phyloP scores from a whole-genome alignment of 1,140 invertebrate species.

The Papilio glaucus region DNA sequence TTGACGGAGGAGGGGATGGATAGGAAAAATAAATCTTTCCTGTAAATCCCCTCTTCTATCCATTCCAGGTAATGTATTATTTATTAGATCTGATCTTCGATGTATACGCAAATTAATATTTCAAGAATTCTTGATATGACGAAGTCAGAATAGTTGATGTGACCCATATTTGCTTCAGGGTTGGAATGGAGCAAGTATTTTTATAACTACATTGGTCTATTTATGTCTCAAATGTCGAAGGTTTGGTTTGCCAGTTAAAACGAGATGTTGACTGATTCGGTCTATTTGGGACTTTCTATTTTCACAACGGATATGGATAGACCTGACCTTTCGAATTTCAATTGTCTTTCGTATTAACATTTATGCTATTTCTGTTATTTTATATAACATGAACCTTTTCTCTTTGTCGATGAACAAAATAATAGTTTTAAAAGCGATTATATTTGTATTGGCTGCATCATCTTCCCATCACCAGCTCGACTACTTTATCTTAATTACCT shows the following conservation, averaged over 20 bases:
- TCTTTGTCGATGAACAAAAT: too few relatives aligned
- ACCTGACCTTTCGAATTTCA: not conserved
- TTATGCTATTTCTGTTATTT: not conserved
- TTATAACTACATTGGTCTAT: conserved; percentile 4
- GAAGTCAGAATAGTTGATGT: not conserved
- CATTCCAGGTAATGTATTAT: too few relatives aligned
- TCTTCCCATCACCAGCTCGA: too few relatives aligned
- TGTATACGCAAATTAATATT: too few relatives aligned
- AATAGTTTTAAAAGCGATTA: too few relatives aligned
- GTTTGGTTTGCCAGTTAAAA: not conserved
- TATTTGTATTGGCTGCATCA: too few relatives aligned
- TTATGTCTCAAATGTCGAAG: not conserved
- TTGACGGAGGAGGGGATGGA: too few relatives aligned
- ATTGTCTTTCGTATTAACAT: not conserved
- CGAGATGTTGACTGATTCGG: not conserved
- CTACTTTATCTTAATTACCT: too few relatives aligned
- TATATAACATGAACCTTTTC: not conserved
- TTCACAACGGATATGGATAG: not conserved
- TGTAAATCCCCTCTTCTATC: too few relatives aligned
- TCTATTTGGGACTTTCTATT: not conserved
- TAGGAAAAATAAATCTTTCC: too few relatives aligned
- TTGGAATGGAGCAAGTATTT: not conserved
- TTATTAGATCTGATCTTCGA: too few relatives aligned
- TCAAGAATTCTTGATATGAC: not conserved
- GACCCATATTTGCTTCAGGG: not conserved